Percentiles rank a stretch among this genome's conserved stretches.
These are phyloP conservation scores for Zhengitettix transpicula DNA, from an alignment of 2,888 invertebrate species.

Conservation along the genomic window DNA sequence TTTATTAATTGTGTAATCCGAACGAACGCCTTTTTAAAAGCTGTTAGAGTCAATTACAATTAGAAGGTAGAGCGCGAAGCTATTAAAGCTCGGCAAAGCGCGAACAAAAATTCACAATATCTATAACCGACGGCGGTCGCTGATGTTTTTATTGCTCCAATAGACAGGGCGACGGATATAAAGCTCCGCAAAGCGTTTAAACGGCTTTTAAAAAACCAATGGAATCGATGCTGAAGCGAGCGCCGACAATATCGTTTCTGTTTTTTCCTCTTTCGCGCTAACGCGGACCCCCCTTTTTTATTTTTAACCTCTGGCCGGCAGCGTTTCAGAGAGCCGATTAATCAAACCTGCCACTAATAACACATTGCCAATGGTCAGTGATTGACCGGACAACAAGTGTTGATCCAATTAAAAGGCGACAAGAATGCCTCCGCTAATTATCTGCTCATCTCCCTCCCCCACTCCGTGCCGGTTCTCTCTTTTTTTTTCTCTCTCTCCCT, in stretches of 20 bases:
- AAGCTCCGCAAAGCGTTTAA: not conserved
- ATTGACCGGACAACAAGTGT: not conserved
- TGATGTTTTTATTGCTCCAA: not conserved
- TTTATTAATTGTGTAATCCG: not conserved
- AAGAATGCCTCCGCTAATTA: not conserved
- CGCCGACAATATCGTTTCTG: not conserved
- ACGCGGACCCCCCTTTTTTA: not conserved
- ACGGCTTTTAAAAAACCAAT: not conserved
- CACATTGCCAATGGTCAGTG: not conserved
- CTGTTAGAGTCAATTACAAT: not conserved
- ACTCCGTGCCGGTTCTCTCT: not conserved
- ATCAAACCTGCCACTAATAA: not conserved
- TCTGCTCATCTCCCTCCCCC: not conserved
- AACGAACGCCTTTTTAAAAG: not conserved
- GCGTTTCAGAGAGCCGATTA: not conserved
- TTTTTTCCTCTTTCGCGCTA: no score
- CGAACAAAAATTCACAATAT: not conserved
- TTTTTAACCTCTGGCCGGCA: not conserved
- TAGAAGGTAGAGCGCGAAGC: not conserved
- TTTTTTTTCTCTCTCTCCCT: not conserved
- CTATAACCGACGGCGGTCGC: not conserved
- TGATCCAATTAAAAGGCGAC: not conserved
- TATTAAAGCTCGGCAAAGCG: not conserved
- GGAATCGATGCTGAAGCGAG: not conserved
- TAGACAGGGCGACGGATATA: not conserved